Evolutionary conservation across 2,888 invertebrate species (phyloP).

Genomic region (Tuberolachnus salignus): DNA sequence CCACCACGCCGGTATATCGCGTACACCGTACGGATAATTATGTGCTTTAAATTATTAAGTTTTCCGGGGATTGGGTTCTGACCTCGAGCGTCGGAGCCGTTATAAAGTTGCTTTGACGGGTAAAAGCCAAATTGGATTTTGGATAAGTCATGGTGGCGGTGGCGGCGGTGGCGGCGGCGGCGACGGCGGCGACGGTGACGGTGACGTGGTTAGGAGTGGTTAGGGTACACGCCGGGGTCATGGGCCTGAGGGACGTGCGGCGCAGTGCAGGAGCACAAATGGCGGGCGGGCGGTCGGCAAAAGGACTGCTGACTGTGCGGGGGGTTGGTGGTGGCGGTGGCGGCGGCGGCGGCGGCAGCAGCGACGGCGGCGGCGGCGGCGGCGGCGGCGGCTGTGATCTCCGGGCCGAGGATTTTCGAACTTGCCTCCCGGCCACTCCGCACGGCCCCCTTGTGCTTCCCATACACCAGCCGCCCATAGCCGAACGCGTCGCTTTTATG

Average conservation of each 20-base stretch:
- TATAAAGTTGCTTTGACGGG: conserved; percentile 55
- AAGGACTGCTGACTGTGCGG: not conserved
- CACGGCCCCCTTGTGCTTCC: not conserved
- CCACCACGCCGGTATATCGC: not conserved
- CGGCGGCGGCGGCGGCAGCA: conserved; percentile 6
- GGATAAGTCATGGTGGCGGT: conserved; percentile 21
- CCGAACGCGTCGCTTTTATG: conserved; percentile 35
- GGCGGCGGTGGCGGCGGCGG: not conserved
- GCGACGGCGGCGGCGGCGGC: not conserved
- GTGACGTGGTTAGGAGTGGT: not conserved
- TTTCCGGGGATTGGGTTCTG: conserved; percentile 45
- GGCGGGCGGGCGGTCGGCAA: conserved; percentile 23
- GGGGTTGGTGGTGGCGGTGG: no score
- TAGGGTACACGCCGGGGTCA: not conserved
- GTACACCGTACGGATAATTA: conserved; percentile 43
- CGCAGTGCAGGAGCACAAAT: conserved; percentile 11
- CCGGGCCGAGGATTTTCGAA: conserved; percentile 52
- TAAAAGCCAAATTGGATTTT: conserved; percentile 56
- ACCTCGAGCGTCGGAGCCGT: conserved; percentile 49
- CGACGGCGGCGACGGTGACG: not conserved
- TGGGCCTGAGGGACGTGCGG: not conserved
- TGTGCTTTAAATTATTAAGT: conserved; percentile 54
- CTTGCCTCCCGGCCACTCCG: conserved; percentile 21
- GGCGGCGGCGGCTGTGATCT: conserved; percentile 32
- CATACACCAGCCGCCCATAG: not conserved